Evolutionary conservation across 2,797 vertebrate genomes (phyloP).

Genomic region (Emys orbicularis): DNA sequence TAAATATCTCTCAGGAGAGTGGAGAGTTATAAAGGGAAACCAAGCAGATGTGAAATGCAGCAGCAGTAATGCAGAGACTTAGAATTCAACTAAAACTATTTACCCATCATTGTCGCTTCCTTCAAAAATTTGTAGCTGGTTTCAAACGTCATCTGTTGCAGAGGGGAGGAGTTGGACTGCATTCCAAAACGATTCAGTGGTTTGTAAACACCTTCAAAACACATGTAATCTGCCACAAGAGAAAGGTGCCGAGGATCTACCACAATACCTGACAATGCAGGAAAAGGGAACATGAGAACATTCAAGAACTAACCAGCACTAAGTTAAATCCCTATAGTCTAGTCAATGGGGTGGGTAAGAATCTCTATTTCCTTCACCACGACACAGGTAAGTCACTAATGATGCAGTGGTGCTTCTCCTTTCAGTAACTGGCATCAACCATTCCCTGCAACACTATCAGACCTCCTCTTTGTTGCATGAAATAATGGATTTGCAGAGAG

Average conservation of each 20-base stretch:
- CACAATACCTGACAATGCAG: conserved; percentile 87
- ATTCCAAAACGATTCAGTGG: conserved; percentile 93
- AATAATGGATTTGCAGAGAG: background rate
- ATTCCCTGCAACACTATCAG: background rate
- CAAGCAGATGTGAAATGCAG: background rate
- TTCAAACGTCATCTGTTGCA: conserved; percentile 99
- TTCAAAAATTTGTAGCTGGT: conserved; percentile 97
- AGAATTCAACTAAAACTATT: background rate
- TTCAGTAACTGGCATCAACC: background rate
- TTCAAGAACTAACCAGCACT: background rate
- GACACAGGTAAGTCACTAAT: background rate
- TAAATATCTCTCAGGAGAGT: background rate
- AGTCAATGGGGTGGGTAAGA: background rate
- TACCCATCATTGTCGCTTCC: conserved; percentile 95
- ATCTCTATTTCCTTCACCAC: background rate
- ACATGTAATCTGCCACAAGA: conserved; percentile 98
- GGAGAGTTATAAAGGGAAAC: background rate
- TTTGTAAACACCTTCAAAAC: conserved; percentile 95
- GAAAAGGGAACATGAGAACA: background rate
- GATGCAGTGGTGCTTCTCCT: background rate
- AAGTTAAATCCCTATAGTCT: background rate
- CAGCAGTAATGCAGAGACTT: background rate
- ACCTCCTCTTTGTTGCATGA: background rate
- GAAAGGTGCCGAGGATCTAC: conserved; percentile 97
- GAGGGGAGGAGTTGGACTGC: conserved; percentile 92